phyloP scores from a whole-genome alignment of 2,888 invertebrate genomes.

The Apamea monoglypha region DNA sequence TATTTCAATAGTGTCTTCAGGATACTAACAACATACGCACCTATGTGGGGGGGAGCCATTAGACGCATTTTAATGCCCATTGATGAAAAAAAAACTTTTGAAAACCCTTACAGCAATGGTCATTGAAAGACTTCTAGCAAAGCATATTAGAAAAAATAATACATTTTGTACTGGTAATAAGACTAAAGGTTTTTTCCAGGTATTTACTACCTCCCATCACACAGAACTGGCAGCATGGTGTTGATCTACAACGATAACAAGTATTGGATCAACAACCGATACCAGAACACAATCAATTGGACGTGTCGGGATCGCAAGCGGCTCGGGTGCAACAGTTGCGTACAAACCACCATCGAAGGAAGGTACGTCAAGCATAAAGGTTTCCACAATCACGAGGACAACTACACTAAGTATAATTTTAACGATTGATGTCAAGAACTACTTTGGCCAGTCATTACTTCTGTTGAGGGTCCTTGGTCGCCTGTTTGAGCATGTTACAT shows the following conservation, averaged over 20 bases:
- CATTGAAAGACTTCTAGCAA: constrained; percentile 10
- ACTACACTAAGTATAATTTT: constrained; percentile 88
- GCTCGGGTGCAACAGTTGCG: constrained; percentile 86
- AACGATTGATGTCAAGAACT: constrained; percentile 82
- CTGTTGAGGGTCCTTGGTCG: constrained; percentile 66
- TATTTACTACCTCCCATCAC: constrained; percentile 87
- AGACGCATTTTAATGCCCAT: constrained; percentile 13
- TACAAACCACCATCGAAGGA: constrained; percentile 86
- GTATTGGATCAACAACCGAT: constrained; percentile 88
- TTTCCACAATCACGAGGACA: constrained; percentile 86
- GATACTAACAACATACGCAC: background rate
- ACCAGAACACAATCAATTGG: constrained; percentile 89
- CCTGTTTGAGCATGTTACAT: constrained; percentile 25
- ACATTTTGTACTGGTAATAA: constrained; percentile 64
- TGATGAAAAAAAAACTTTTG: background rate
- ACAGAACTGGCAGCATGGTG: constrained; percentile 88
- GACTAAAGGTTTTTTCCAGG: constrained; percentile 76
- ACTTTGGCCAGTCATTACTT: constrained; percentile 70
- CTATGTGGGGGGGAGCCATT: constrained; percentile 3
- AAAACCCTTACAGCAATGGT: background rate
- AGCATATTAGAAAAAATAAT: background rate
- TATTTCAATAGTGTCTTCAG: background rate
- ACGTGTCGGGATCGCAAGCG: constrained; percentile 86
- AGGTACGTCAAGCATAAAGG: constrained; percentile 87
- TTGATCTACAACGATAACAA: constrained; percentile 88